These are phyloP conservation scores for Lerista edwardsae DNA, from an alignment of 2,797 vertebrate genomes.

Conservation along the genomic window DNA sequence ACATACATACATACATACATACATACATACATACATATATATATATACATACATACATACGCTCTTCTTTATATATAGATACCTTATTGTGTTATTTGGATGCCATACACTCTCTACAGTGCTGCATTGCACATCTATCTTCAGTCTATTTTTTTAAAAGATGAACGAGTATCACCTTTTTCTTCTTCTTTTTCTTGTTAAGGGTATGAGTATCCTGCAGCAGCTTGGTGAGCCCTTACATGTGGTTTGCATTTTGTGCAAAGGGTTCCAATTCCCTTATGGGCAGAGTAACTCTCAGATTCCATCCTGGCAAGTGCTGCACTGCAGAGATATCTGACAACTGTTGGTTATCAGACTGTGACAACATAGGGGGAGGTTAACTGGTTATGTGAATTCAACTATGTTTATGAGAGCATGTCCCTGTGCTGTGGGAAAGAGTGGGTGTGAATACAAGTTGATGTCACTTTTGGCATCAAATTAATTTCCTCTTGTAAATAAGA, in stretches of 20 bases:
- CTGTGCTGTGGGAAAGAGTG: not conserved
- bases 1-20: too few species aligned
- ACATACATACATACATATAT: too few species aligned
- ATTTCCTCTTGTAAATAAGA: not conserved
- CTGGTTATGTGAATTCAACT: not conserved
- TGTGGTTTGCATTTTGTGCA: not conserved
- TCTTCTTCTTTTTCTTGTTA: too few species aligned
- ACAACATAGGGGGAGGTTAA: not conserved
- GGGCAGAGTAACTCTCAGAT: too few species aligned
- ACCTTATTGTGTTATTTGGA: not conserved
- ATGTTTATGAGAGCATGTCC: not conserved
- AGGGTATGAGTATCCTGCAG: not conserved
- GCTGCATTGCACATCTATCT: not conserved
- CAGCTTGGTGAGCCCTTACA: not conserved
- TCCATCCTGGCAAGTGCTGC: too few species aligned
- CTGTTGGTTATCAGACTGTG: not conserved
- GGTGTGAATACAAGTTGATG: not conserved
- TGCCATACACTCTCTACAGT: not conserved
- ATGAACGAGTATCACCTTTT: not conserved
- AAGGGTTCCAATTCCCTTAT: not conserved
- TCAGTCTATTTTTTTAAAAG: not conserved
- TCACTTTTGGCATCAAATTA: conserved; percentile 1
- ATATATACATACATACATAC: too few species aligned
- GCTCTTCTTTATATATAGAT: not conserved
- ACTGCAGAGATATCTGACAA: not conserved